Base-by-base conservation (phyloP, 2,113 vertebrate species). In the Dendropsophus ebraccatus region DNA sequence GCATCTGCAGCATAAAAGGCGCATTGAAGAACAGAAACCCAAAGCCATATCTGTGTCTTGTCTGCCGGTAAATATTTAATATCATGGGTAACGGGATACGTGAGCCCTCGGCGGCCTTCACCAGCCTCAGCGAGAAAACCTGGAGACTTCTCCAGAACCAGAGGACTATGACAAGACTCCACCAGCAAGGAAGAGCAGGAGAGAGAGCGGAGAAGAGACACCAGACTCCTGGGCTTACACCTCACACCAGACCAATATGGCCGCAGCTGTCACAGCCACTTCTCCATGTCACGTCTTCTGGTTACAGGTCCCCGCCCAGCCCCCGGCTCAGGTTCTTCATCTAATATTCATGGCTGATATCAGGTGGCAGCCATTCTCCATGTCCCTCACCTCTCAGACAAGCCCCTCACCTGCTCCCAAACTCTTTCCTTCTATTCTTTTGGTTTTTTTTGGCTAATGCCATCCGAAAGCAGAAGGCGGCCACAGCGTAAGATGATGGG, bases 301-400 rank as follows among this genome's bases (percentile, higher is more conserved):
- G 58, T 23, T 78, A 0, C 2, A 0, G 32, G 17, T 35, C 60
- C 21, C 9, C 92, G 92, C 91, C 91, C 17, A 60, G 69, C 50
- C 80, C 88, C 35, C 82, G 94, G 1, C 93, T 97, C 95, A 85
- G 91, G 93, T 97, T 97, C 91, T 50, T 96, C 93, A 96, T 97
- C 88, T 88, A 96, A 91, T 94, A 97, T 97, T 96, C 91, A 97
- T 92, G 23, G 80, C 65, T 58, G 70, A 91, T 95, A 94, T 96
- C 96, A 90, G 91, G 91, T 52, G 93, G 47, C 92, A 45, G 65
- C 89, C 30, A 5, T 89, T 1, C 0, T 70, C 85, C 0, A n/a
- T 56, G 69, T 0, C 25, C 89, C 91, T 89, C 89, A 91, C 90
- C 88, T 72, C 92, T 23, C 88, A 67, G 7, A 84, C 28, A 87